Percentiles rank a stretch among this genome's conserved stretches.
phyloP scores from a whole-genome alignment of 1,140 invertebrate species.

The Rhizoglyphus robini region DNA sequence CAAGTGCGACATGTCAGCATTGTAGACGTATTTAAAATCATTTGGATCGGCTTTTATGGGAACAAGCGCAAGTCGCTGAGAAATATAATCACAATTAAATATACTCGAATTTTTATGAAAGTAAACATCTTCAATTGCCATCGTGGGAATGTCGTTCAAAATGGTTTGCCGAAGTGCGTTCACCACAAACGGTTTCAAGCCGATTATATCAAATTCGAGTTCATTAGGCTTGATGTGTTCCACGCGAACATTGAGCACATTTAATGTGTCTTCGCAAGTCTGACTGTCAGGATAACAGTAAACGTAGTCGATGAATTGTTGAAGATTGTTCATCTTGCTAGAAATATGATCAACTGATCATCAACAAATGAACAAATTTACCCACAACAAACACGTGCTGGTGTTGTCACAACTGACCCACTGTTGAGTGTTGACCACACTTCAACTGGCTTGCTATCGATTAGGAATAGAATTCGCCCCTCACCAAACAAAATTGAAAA shows the following conservation, averaged over 20 bases:
- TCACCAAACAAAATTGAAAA: not conserved
- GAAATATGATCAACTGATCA: not conserved
- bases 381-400: not conserved
- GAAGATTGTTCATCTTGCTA: not conserved
- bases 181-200: not conserved
- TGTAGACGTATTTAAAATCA: constrained; percentile 1
- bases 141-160: constrained; percentile 11
- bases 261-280: not conserved
- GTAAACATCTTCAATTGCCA: constrained; percentile 15
- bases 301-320: constrained; percentile 11
- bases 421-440: too few species aligned
- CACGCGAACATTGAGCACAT: not conserved
- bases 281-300: not conserved
- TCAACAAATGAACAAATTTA: not conserved
- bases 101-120: constrained; percentile 6
- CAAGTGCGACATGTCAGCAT: not conserved
- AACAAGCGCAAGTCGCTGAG: constrained; percentile 5
- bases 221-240: not conserved
- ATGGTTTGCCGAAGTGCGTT: constrained; percentile 4
- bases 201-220: constrained; percentile 6
- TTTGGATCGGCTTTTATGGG: constrained; percentile 5
- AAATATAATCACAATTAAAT: constrained; percentile 8
- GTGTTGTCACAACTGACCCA: not conserved
- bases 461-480: not conserved
- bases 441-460: not conserved